phyloP scores from a whole-genome alignment of 1,140 invertebrate genomes.

The Ceratitis capitata region DNA sequence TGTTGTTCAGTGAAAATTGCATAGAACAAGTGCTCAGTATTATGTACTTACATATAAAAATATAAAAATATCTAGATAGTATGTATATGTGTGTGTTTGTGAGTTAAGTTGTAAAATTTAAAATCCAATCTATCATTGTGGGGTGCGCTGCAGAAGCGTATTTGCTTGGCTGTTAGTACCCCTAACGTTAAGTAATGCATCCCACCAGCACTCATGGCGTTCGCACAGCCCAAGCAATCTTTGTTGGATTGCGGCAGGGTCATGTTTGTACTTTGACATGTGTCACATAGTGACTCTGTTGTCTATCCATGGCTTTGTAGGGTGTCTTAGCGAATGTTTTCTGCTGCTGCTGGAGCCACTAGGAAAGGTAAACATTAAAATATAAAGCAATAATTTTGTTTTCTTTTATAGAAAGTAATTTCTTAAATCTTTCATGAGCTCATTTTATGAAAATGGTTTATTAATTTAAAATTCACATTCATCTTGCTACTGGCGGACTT shows the following conservation, averaged over 20 bases:
- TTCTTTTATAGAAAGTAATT: no score
- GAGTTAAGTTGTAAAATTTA: not conserved
- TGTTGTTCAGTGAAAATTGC: not conserved
- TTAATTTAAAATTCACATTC: no score
- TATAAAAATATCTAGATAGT: not conserved
- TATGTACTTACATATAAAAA: not conserved
- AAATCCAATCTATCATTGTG: not conserved
- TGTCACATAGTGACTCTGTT: constrained; percentile 7
- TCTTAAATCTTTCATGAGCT: no score
- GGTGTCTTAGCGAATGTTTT: not conserved
- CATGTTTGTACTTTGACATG: not conserved
- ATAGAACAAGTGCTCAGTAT: not conserved
- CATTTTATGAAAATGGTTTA: no score
- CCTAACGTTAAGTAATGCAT: not conserved
- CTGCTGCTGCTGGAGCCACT: not conserved
- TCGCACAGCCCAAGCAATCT: not conserved
- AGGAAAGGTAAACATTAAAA: no score
- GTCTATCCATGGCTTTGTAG: not conserved
- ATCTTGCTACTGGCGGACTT: no score
- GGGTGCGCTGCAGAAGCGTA: not conserved
- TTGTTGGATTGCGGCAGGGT: constrained; percentile 1
- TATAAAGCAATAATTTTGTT: no score
- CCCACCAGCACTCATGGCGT: not conserved
- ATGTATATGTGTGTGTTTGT: not conserved
- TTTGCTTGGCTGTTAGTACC: not conserved